Evolutionary conservation across 2,888 invertebrate genomes (phyloP), one percentile per base, ranked within the genome.

Genomic region (Bembecia ichneumoniformis): DNA sequence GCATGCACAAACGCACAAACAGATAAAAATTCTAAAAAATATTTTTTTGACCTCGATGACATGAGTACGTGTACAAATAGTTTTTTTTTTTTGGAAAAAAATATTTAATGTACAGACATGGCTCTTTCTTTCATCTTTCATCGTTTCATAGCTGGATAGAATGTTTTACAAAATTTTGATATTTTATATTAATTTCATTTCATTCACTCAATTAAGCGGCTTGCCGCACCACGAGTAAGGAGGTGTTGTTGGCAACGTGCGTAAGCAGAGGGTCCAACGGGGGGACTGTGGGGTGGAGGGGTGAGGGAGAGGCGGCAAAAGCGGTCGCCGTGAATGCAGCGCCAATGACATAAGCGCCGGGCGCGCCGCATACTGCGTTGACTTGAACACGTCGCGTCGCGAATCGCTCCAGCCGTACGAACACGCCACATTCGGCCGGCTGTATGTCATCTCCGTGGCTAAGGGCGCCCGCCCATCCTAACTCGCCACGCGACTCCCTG

Each of bases 261-360:
- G 57, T 35, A 35, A 14, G 13, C n/a, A 40, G 14, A 28, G 28
- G 28, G 28, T 28, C 28, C 2, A 28, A 9, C 28, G 28, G 28
- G 28, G 43, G 10, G 17, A 16, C 35, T 14, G 15, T 5, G 13
- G 43, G 62, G 60, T 45, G 55, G 62, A 49, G 45, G 55, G 62
- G 16, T 62, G 60, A 44, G 55, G 62, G 49, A 44, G 55, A 62
- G 16, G 60, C 64, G 43, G 58, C 56, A 28, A 56, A 51, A 49
- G 74, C 60, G 52, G 72, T 63, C 36, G 79, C 61, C 10, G 89
- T 84, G 65, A 93, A 84, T 47, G 91, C 88, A 10, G 90, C 86
- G 46, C 91, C 91, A 52, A 93, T 82, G 59, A 92, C 89, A 71
- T 91, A 93, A 4, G 91, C 90, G 51, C 93, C 93, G 35, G 92